A percentile compares a stretch with the other conserved stretches of the same genome.
Evolutionary conservation across 2,888 invertebrate genomes (phyloP).

Genomic region (Drosophila setosimentum): DNA sequence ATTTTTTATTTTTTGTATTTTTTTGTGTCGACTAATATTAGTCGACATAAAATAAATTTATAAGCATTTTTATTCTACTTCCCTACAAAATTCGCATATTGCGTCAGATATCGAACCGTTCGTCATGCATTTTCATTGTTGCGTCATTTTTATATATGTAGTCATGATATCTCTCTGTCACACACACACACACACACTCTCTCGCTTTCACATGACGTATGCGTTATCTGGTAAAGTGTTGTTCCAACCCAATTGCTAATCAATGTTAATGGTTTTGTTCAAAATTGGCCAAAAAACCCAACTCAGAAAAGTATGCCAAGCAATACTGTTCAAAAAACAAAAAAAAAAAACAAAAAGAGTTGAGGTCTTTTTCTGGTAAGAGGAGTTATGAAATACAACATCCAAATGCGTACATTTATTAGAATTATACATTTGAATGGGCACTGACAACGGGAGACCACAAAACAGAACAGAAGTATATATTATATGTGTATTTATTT

Average conservation of each 20-base stretch:
- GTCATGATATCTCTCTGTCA: constrained; percentile 9
- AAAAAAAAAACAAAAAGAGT: constrained; percentile 8
- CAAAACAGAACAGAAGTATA: constrained; percentile 16
- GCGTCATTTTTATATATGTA: constrained; percentile 56
- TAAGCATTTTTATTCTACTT: constrained; percentile 3
- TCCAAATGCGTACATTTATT: constrained; percentile 47
- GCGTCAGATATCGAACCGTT: constrained; percentile 58
- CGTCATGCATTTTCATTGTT: constrained; percentile 50
- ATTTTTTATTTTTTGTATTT: background rate
- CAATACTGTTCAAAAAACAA: constrained; percentile 2
- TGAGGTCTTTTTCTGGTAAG: background rate
- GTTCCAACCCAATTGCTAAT: constrained; percentile 60
- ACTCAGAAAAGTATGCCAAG: constrained; percentile 9
- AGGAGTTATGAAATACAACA: constrained; percentile 47
- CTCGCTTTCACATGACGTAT: constrained; percentile 55
- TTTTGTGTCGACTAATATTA: background rate
- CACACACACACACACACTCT: background rate
- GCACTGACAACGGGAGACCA: background rate
- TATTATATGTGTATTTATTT: constrained; percentile 1
- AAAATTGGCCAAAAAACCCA: constrained; percentile 27
- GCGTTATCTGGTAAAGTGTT: constrained; percentile 55
- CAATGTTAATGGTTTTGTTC: constrained; percentile 60
- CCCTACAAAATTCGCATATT: constrained; percentile 30
- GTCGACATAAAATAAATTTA: background rate
- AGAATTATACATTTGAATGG: constrained; percentile 17